Evolutionary conservation across 2,797 vertebrate species (phyloP).

Genomic region (Pangasius sanitwongsei): DNA sequence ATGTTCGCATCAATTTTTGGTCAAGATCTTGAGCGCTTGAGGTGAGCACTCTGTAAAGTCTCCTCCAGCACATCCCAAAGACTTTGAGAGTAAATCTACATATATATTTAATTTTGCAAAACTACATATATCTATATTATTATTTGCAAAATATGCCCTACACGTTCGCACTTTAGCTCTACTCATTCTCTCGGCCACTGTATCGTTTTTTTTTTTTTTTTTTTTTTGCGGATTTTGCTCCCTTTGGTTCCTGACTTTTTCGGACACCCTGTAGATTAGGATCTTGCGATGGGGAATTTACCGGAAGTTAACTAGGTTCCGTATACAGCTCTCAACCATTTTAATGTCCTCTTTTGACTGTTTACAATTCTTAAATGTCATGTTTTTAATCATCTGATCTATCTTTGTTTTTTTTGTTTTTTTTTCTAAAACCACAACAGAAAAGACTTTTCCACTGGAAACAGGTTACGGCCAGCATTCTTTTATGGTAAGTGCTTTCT

Average conservation of each 20-base stretch:
- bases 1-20: no score
- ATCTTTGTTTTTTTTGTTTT: no score
- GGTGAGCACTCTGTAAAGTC: no score
- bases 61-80: no score
- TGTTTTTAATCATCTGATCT: background rate
- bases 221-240: background rate
- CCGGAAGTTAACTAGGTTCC: background rate
- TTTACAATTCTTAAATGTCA: background rate
- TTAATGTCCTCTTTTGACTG: background rate
- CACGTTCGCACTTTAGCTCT: background rate
- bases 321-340: background rate
- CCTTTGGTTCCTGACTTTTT: background rate
- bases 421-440: slow-evolving; percentile 17
- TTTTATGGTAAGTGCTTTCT: slow-evolving; percentile 62
- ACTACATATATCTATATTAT: no score
- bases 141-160: background rate
- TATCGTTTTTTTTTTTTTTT: background rate
- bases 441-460: slow-evolving; percentile 8
- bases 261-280: background rate
- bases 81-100: background rate
- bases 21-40: no score
- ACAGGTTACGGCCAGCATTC: slow-evolving; percentile 63
- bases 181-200: background rate
- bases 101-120: no score
- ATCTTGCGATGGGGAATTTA: background rate